A percentile compares a stretch with the other conserved stretches of the same genome.
phyloP scores from a whole-genome alignment of 2,797 vertebrate species.

The Tinamus major region DNA sequence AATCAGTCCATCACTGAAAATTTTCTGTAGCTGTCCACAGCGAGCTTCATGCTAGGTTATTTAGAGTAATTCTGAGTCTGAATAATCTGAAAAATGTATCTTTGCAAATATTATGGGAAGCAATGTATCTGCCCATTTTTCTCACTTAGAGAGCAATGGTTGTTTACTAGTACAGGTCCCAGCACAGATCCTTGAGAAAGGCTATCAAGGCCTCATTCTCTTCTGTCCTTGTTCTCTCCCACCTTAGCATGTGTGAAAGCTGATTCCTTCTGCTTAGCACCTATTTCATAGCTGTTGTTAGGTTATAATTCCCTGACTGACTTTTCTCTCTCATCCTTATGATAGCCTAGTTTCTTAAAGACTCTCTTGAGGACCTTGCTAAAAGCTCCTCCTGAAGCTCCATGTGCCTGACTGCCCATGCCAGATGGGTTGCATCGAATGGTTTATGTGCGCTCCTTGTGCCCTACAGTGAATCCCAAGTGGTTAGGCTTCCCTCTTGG shows the following conservation, averaged over 20 bases:
- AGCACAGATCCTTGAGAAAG: background rate
- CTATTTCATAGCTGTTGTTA: background rate
- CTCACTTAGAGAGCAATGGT: background rate
- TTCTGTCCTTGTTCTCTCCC: background rate
- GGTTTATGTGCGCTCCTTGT: background rate
- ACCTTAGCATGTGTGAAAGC: background rate
- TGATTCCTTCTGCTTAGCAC: background rate
- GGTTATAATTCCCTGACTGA: background rate
- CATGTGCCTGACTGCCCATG: background rate
- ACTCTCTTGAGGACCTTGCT: background rate
- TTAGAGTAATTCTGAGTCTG: background rate
- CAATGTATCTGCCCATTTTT: background rate
- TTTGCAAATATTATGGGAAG: background rate
- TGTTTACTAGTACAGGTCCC: background rate
- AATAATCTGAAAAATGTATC: background rate
- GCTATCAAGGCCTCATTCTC: background rate
- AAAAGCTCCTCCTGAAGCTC: background rate
- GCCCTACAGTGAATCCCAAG: background rate
- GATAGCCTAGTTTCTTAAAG: background rate
- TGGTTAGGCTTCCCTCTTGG: background rate
- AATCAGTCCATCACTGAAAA: background rate
- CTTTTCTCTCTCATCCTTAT: accelerated
- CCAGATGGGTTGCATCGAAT: accelerated
- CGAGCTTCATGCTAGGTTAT: background rate
- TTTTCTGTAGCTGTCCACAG: background rate